A percentile compares a stretch with the other conserved stretches of the same genome.
These are phyloP conservation scores for Ciconia nigra DNA, from an alignment of 2,797 vertebrate genomes.

Conservation along the genomic window DNA sequence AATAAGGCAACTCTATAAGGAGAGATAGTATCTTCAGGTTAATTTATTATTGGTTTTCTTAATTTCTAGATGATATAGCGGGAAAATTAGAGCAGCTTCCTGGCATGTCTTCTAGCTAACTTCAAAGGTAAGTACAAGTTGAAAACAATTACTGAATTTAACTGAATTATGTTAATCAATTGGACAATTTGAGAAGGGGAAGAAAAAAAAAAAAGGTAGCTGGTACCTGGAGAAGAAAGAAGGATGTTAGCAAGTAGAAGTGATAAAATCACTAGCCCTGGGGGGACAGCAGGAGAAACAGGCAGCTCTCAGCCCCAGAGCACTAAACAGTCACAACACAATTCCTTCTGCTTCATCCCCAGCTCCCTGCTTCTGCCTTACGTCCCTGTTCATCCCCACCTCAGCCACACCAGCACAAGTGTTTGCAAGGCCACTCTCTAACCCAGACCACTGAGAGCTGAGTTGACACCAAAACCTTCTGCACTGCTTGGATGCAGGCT, in stretches of 20 bases:
- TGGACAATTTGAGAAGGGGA: background rate
- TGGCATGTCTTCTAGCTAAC: background rate
- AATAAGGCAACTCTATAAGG: background rate
- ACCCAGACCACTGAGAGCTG: background rate
- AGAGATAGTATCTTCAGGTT: background rate
- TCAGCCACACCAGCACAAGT: background rate
- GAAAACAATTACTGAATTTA: background rate
- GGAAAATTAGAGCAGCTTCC: background rate
- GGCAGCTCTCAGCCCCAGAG: background rate
- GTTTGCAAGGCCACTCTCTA: background rate
- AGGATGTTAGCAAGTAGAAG: background rate
- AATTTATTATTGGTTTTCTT: background rate
- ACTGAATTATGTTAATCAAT: background rate
- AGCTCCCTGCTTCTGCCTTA: background rate
- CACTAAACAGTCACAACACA: background rate
- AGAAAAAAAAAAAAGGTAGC: background rate
- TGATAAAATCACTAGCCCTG: background rate
- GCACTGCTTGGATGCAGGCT: background rate
- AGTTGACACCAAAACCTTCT: background rate
- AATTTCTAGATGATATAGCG: background rate
- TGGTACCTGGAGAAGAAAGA: background rate
- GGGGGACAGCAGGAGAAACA: background rate
- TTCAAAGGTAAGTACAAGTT: background rate
- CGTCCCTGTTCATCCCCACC: background rate
- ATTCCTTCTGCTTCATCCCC: background rate